phyloP scores from a whole-genome alignment of 2,797 vertebrate species.

The Danio choprae region DNA sequence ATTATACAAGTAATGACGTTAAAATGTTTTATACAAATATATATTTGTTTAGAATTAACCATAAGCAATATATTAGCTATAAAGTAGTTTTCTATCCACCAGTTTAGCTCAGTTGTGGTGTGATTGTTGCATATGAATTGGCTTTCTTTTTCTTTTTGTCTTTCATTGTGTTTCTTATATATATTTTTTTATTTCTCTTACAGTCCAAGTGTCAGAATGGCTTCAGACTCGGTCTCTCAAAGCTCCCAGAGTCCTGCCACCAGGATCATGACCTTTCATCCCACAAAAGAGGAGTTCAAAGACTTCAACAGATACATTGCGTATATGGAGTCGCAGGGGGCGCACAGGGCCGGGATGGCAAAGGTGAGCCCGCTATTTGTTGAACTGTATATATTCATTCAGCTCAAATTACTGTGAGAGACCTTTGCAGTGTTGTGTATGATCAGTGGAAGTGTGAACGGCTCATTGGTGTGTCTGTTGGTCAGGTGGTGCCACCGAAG shows the following conservation, averaged over 20 bases:
- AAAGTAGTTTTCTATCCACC: no score
- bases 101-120: no score
- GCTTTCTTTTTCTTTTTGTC: no score
- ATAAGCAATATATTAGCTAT: no score
- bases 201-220: constrained; percentile 75
- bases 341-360: constrained; percentile 91
- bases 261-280: constrained; percentile 92
- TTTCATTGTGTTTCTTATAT: not conserved
- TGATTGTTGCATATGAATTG: not conserved
- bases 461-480: not conserved
- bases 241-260: constrained; percentile 79
- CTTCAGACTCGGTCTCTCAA: constrained; percentile 83
- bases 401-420: not conserved
- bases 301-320: constrained; percentile 92
- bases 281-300: constrained; percentile 90
- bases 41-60: no score
- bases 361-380: constrained; percentile 77
- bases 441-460: not conserved
- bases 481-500: constrained; percentile 92
- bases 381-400: not conserved
- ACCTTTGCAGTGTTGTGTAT: not conserved
- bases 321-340: constrained; percentile 93
- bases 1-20: no score
- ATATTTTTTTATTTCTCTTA: not conserved
- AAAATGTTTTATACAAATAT: no score